Percentiles rank a stretch among this genome's conserved stretches.
These are phyloP conservation scores for Cyprinodon diabolis DNA, from an alignment of 2,797 vertebrate species.

Conservation along the genomic window DNA sequence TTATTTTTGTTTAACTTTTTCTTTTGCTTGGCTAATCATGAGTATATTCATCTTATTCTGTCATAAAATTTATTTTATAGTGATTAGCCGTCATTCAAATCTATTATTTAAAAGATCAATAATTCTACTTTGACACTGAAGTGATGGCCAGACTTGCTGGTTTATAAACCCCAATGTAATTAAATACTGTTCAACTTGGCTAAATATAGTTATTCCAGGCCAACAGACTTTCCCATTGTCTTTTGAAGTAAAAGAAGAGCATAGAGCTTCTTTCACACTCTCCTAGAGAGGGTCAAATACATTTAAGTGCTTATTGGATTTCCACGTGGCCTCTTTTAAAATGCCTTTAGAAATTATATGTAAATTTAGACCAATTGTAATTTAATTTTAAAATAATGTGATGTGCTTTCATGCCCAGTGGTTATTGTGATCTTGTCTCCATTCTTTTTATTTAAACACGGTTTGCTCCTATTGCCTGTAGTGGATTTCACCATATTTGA, in stretches of 20 bases:
- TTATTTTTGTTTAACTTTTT: too few relatives aligned
- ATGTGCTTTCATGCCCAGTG: neutral
- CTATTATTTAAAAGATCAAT: neutral
- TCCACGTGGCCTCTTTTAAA: neutral
- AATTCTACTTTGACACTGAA: neutral
- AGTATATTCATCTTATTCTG: too few relatives aligned
- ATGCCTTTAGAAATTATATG: neutral
- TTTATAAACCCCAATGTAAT: neutral
- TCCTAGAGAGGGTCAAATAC: neutral
- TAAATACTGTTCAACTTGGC: neutral
- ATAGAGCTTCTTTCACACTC: neutral
- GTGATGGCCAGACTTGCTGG: neutral
- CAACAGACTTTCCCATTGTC: neutral
- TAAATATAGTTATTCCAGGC: neutral
- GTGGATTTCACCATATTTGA: neutral
- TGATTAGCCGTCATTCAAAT: neutral
- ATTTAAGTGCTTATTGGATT: neutral
- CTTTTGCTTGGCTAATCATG: too few relatives aligned
- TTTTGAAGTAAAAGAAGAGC: neutral
- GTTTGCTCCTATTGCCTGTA: neutral
- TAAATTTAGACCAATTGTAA: neutral
- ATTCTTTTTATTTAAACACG: neutral
- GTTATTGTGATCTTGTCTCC: neutral
- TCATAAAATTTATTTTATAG: neutral
- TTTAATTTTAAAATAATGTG: neutral